Conservation (phyloP, 2,888 invertebrate species). For the Tipula lateralis region DNA sequence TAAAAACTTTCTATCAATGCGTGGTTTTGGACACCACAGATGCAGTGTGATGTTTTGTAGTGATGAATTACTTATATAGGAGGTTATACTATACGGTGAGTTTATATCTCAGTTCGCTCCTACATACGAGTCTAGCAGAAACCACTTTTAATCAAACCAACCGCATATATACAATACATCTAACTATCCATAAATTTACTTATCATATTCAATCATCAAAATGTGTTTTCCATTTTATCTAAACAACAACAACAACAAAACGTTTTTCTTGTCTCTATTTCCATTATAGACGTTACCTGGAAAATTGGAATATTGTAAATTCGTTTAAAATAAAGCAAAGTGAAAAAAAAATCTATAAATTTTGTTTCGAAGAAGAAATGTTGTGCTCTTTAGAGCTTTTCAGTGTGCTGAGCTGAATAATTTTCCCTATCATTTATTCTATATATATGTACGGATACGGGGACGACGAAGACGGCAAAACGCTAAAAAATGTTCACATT, state of each 20-base stretch:
- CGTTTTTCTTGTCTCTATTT: not conserved
- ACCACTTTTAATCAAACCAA: not conserved
- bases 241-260: not conserved
- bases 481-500: not conserved
- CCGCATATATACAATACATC: not conserved
- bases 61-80: no score
- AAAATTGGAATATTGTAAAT: not conserved
- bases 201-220: not conserved
- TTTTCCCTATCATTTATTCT: conserved; percentile 11
- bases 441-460: not conserved
- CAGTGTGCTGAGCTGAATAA: not conserved
- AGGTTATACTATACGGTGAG: no score
- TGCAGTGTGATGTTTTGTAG: no score
- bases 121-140: no score
- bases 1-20: no score
- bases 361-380: not conserved
- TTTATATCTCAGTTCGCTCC: no score
- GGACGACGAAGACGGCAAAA: not conserved
- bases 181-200: not conserved
- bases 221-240: not conserved
- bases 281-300: not conserved
- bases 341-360: not conserved
- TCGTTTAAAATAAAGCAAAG: not conserved
- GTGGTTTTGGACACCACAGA: no score
- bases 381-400: not conserved